phyloP scores from a whole-genome alignment of 2,888 invertebrate genomes.

The Frankliniella fusca region DNA sequence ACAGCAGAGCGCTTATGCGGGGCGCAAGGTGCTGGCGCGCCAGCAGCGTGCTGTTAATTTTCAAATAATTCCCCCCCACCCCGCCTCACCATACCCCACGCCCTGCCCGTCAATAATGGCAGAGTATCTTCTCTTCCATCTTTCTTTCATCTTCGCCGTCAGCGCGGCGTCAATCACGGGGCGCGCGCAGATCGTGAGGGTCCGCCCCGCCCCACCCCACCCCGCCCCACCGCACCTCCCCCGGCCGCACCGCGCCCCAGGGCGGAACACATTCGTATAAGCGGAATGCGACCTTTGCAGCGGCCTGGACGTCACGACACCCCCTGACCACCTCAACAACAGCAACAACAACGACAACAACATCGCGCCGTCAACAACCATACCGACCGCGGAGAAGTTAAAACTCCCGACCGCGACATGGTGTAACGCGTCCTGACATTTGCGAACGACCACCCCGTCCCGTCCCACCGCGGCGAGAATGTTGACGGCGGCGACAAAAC shows the following conservation, averaged over 20 bases:
- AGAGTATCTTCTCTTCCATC: neutral
- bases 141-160: neutral
- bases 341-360: neutral
- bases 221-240: neutral
- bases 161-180: neutral
- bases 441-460: neutral
- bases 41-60: neutral
- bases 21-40: neutral
- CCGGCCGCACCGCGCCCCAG: neutral
- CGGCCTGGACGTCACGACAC: neutral
- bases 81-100: neutral
- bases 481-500: no score
- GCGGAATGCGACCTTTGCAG: conserved; percentile 18
- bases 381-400: neutral
- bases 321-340: neutral
- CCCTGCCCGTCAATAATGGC: neutral
- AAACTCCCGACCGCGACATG: neutral
- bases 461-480: neutral
- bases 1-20: neutral
- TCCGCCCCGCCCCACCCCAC: conserved; percentile 3
- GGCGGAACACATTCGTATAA: conserved; percentile 15
- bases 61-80: neutral
- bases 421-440: neutral
- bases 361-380: neutral
- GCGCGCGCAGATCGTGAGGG: neutral